phyloP scores from a whole-genome alignment of 2,113 vertebrate species.

The Notiomystis cincta region DNA sequence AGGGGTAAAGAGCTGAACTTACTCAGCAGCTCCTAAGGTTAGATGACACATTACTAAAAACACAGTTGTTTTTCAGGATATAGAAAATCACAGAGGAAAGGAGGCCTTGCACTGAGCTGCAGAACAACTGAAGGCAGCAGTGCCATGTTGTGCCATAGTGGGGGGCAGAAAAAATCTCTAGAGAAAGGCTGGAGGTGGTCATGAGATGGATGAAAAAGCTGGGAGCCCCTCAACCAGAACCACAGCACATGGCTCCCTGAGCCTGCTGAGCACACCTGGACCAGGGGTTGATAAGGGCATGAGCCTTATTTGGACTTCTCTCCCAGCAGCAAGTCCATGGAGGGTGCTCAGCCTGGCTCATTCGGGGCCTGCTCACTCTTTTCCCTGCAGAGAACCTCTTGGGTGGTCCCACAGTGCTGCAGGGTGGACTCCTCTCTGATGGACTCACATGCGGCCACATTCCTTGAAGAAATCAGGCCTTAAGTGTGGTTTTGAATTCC shows the following conservation, averaged over 20 bases:
- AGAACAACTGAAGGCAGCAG: neutral
- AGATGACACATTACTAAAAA: neutral
- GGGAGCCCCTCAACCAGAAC: neutral
- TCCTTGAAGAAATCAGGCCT: neutral
- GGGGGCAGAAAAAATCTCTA: neutral
- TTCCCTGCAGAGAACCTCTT: neutral
- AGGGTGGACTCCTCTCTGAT: neutral
- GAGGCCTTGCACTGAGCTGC: neutral
- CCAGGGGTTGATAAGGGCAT: neutral
- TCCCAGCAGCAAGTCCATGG: neutral
- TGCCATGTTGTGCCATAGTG: neutral
- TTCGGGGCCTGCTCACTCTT: rapidly evolving
- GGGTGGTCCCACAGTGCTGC: neutral
- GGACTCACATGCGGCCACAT: neutral
- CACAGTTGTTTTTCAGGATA: neutral
- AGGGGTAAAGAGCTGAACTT: neutral
- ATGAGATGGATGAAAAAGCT: neutral
- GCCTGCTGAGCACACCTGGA: rapidly evolving
- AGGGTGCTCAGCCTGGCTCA: neutral
- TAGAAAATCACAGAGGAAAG: neutral
- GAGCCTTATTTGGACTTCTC: neutral
- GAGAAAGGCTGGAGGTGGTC: neutral
- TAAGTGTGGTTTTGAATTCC: neutral
- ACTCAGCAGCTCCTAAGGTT: neutral
- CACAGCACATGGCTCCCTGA: rapidly evolving